Base-by-base conservation (phyloP, 2,113 vertebrate genomes). In the Larimichthys crocea region DNA sequence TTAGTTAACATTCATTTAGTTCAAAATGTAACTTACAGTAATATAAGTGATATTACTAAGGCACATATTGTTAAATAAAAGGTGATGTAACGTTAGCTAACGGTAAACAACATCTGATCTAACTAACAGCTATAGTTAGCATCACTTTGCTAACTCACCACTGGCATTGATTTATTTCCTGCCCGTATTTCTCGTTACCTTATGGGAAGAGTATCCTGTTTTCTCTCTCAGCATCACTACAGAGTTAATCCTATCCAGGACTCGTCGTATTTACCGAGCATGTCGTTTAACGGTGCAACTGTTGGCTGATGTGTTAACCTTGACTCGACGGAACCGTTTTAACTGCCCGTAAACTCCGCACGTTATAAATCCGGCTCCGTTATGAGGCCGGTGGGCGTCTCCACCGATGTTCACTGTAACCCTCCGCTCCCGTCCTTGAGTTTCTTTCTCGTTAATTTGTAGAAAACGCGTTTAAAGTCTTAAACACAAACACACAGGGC, bases 311-410 rank as follows among this genome's bases (percentile, higher is more conserved):
- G 4, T 24, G 42, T 52, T 75, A n/a, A 55, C 50, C 67, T 65
- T 42, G n/a, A 57, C 26, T 65, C 20, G 10, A 63, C 20, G 60
- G 20, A 24, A 52, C 56, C 76, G 40, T 75, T 74, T 70, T 49
- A 74, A 69, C 55, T 6, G 57, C 22, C 57, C 52, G 12, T 73
- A 62, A 83, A 68, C 3, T 10, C 40, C 19, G 14, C 48, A 0
- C 74, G 15, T 10, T 11, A 26, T 68, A 67, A 86, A 85, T 85
- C 73, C 46, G 48, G 17, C 9, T 72, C 84, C 64, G 68, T 56
- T 75, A 46, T 17, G n/a, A 72, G 59, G 46, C 35, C 20, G 52
- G 10, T 16, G 66, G 46, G 52, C 63, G 74, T 79, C 49, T 71
- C 72, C 20, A 2, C 62, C 31, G 48, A 74, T 70, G 59, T 71